phyloP scores from a whole-genome alignment of 35 echinoderm and acorn worm genomes.

The Ophioderma brevispina region DNA sequence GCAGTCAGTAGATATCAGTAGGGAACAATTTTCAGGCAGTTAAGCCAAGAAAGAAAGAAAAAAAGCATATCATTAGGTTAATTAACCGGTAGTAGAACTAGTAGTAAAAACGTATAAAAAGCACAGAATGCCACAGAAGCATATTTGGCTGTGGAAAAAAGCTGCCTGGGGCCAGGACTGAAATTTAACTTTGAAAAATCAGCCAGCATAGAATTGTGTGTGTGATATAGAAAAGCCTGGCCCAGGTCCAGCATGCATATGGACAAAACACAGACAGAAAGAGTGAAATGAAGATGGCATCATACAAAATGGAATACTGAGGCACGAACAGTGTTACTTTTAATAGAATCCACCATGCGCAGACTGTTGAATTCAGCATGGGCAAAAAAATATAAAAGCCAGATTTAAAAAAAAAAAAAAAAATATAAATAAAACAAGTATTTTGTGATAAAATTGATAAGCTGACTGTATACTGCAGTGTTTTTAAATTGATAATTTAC shows the following conservation, averaged over 20 bases:
- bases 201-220: neutral
- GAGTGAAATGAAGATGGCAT: constrained; percentile 1
- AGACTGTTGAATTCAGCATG: constrained; percentile 4
- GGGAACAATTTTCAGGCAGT: constrained; percentile 6
- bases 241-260: constrained; percentile 12
- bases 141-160: constrained; percentile 4
- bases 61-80: neutral
- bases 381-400: neutral
- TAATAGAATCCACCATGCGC: neutral
- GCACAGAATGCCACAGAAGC: constrained; percentile 12
- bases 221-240: neutral
- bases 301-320: neutral
- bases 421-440: neutral
- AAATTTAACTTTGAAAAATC: too few species aligned
- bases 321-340: constrained; percentile 2
- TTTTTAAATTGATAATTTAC: neutral
- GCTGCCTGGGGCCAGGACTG: neutral
- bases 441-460: neutral
- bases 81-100: constrained; percentile 5
- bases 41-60: constrained; percentile 1
- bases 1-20: neutral
- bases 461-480: neutral
- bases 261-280: constrained; percentile 8
- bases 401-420: neutral
- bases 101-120: constrained; percentile 9